Conservation (phyloP, 64 coral and sea anemone genomes). For the Pocillopora verrucosa region DNA sequence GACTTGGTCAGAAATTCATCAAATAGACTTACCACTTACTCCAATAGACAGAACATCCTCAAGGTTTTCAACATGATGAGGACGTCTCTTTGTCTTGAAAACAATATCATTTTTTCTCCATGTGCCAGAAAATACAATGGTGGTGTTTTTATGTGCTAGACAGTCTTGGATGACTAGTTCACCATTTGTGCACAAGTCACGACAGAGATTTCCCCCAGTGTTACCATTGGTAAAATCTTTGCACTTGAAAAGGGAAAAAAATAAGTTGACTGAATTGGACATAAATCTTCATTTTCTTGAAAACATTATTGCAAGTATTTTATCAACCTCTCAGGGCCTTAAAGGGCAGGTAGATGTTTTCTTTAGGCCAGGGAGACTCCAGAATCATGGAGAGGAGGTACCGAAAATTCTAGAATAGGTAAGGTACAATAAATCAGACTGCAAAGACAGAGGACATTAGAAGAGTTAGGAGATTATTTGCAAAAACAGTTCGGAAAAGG, state of each 20-base stretch:
- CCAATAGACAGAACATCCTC: conserved; percentile 8
- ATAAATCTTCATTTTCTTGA: neutral
- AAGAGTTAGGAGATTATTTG: no score
- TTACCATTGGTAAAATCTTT: conserved; percentile 44
- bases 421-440: no score
- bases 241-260: conserved; percentile 50
- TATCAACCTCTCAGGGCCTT: no score
- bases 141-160: conserved; percentile 83
- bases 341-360: no score
- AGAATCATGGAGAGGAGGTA: no score
- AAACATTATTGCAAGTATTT: no score
- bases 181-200: conserved; percentile 75
- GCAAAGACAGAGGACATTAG: no score
- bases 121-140: conserved; percentile 76
- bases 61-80: conserved; percentile 51
- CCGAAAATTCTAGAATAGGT: no score
- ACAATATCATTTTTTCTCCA: conserved; percentile 66
- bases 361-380: no score
- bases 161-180: conserved; percentile 62
- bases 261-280: neutral
- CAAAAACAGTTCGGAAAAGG: no score
- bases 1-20: no score
- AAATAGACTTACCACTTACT: conserved; percentile 23
- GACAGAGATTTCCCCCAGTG: conserved; percentile 87
- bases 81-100: conserved; percentile 82